These are phyloP conservation scores for Monoplex corrugatus DNA, from an alignment of 2,888 invertebrate species.

Conservation along the genomic window DNA sequence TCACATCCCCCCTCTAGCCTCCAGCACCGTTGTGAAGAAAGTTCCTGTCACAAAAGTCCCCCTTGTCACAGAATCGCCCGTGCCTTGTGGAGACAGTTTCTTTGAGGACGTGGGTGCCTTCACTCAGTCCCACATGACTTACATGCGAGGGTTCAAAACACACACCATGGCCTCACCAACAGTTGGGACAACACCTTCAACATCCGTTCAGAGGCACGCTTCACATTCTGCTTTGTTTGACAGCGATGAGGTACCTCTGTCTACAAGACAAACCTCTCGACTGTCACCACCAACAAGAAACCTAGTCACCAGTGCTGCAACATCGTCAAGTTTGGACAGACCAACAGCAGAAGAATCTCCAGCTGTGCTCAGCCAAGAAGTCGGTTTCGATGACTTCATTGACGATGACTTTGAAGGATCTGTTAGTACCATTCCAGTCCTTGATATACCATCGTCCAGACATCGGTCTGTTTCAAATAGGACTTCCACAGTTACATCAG, in stretches of 20 bases:
- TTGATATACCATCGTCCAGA: background rate
- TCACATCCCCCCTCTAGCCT: slow-evolving; percentile 10
- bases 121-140: slow-evolving; percentile 69
- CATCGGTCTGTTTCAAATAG: background rate
- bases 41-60: slow-evolving; percentile 37
- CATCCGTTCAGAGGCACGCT: background rate
- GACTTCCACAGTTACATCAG: background rate
- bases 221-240: background rate
- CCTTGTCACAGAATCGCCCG: slow-evolving; percentile 61
- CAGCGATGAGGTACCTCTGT: background rate
- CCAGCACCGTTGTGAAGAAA: slow-evolving; percentile 43
- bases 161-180: background rate
- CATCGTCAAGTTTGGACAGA: background rate
- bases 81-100: slow-evolving; percentile 79
- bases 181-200: background rate
- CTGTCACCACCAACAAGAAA: background rate
- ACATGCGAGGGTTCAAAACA: slow-evolving; percentile 62
- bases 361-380: slow-evolving; percentile 24
- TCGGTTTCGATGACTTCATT: background rate
- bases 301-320: background rate
- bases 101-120: slow-evolving; percentile 73
- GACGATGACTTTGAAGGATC: background rate
- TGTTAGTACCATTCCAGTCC: background rate
- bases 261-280: background rate
- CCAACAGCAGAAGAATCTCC: slow-evolving; percentile 29